phyloP scores from a whole-genome alignment of 2,113 vertebrate species.

The Neotoma lepida region DNA sequence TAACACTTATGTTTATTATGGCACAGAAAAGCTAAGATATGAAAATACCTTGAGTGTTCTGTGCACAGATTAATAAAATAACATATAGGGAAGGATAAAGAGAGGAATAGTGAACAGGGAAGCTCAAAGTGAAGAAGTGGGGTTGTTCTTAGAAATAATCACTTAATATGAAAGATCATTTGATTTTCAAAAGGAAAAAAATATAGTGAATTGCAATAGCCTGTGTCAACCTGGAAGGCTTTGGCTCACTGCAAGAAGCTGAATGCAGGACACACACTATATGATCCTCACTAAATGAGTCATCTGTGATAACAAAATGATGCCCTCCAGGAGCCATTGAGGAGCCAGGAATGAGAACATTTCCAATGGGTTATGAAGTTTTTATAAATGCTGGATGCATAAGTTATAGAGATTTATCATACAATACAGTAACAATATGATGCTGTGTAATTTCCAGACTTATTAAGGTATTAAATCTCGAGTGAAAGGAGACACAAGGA shows the following conservation, averaged over 20 bases:
- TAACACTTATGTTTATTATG: neutral
- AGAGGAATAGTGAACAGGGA: neutral
- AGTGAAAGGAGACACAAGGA: neutral
- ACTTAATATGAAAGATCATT: neutral
- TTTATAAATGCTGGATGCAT: neutral
- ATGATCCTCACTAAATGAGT: neutral
- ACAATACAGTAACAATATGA: neutral
- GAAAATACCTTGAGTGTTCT: neutral
- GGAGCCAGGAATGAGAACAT: neutral
- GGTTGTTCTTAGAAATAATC: neutral
- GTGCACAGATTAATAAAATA: neutral
- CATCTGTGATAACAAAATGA: neutral
- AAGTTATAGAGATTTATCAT: neutral
- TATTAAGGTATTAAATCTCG: neutral
- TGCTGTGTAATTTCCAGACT: neutral
- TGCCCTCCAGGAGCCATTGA: neutral
- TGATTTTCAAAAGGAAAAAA: neutral
- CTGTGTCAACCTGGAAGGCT: neutral
- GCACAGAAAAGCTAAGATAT: neutral
- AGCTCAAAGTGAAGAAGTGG: neutral
- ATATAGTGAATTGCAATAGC: neutral
- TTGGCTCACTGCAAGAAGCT: neutral
- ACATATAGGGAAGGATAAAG: neutral
- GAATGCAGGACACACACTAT: neutral
- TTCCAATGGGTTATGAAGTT: neutral